Percentiles rank a stretch among this genome's conserved stretches.
Conservation (phyloP, 2,113 vertebrate genomes). For the Upupa epops region DNA sequence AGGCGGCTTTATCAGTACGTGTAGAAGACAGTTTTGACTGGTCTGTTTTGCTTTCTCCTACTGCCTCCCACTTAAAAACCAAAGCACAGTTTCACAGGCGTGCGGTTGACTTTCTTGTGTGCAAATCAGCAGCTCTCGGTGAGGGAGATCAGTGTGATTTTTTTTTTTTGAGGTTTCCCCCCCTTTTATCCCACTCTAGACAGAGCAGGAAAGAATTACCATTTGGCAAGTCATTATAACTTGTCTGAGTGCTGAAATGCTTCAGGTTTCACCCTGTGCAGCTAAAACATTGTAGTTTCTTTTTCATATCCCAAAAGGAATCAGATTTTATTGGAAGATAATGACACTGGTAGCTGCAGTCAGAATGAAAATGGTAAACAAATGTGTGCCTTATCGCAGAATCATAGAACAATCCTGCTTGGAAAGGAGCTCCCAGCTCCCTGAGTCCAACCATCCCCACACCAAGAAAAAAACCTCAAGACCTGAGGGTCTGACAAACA, state of each 20-base stretch:
- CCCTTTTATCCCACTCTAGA: not conserved
- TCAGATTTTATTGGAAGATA: not conserved
- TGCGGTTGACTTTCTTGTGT: not conserved
- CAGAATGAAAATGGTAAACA: not conserved
- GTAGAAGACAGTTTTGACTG: not conserved
- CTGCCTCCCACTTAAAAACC: not conserved
- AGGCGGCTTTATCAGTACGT: not conserved
- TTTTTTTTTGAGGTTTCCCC: too few species aligned
- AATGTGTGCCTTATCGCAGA: not conserved
- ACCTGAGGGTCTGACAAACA: too few species aligned
- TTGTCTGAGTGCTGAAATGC: not conserved
- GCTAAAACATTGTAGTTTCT: not conserved
- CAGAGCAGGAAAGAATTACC: not conserved
- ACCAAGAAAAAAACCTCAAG: too few species aligned
- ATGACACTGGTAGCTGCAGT: not conserved
- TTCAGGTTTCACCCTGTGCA: not conserved
- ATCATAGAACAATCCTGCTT: too few species aligned
- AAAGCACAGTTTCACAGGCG: not conserved
- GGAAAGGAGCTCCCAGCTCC: too few species aligned
- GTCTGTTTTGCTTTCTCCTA: not conserved
- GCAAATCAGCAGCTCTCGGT: not conserved
- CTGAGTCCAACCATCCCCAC: too few species aligned
- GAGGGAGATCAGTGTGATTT: not conserved
- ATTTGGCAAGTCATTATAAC: not conserved
- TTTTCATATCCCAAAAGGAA: not conserved